These are phyloP conservation scores for Silurus glanis DNA, from an alignment of 2,113 vertebrate genomes.

Conservation along the genomic window DNA sequence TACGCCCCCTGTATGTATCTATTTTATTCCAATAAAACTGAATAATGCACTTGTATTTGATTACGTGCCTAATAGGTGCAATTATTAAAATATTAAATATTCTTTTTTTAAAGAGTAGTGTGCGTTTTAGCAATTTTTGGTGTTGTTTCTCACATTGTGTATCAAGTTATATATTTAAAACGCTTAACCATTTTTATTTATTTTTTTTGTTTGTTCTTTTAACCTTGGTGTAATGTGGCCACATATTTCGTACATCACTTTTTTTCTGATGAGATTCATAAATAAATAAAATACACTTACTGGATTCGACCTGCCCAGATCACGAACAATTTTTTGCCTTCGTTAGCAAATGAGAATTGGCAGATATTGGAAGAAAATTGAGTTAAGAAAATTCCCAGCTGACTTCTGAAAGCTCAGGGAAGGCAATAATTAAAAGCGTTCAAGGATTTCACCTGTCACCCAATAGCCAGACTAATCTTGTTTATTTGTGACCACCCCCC, in stretches of 20 bases:
- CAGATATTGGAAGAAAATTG: constrained; percentile 24
- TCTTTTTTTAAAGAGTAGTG: neutral
- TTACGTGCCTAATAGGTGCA: neutral
- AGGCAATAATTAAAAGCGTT: constrained; percentile 43
- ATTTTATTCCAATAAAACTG: neutral
- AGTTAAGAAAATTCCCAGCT: constrained; percentile 7
- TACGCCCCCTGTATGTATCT: neutral
- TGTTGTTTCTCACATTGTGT: neutral
- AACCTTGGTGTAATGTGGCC: neutral
- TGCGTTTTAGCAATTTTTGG: neutral
- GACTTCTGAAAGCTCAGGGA: constrained; percentile 15
- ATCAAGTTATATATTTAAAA: neutral
- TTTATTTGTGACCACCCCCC: constrained; percentile 18
- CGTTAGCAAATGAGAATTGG: constrained; percentile 1
- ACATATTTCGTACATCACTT: neutral
- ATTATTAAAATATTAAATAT: too few relatives aligned
- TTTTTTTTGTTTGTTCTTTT: neutral
- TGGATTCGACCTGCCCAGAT: constrained; percentile 16
- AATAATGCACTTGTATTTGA: neutral
- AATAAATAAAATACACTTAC: constrained; percentile 19
- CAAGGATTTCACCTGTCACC: constrained; percentile 41
- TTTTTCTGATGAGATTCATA: constrained; percentile 8
- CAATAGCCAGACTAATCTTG: constrained; percentile 34
- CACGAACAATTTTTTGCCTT: constrained; percentile 5
- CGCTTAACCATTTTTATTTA: neutral